Evolutionary conservation across 1,140 invertebrate genomes (phyloP).

Genomic region (Apis cerana): DNA sequence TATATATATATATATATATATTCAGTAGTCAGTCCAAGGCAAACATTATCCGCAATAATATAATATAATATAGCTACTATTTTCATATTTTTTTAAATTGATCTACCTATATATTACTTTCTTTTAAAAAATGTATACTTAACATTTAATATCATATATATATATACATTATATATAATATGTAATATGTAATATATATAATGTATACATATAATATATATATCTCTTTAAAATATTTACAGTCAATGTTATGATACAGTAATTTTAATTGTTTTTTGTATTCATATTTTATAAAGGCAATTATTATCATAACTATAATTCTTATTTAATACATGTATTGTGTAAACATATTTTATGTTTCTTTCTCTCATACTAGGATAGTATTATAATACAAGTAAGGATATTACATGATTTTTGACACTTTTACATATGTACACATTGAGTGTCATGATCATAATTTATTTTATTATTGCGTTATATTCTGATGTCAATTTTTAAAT

Average conservation of each 20-base stretch:
- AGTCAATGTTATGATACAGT: slow-evolving; percentile 79
- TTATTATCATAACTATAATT: slow-evolving; percentile 78
- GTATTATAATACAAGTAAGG: slow-evolving; percentile 62
- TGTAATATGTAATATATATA: slow-evolving; percentile 48
- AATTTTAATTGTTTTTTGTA: slow-evolving; percentile 74
- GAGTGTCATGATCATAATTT: slow-evolving; percentile 51
- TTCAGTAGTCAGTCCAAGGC: slow-evolving; percentile 81
- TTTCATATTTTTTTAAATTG: slow-evolving; percentile 74
- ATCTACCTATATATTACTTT: slow-evolving; percentile 81
- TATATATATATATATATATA: slow-evolving; percentile 62
- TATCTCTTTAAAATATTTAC: slow-evolving; percentile 79
- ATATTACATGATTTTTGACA: slow-evolving; percentile 60
- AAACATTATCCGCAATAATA: slow-evolving; percentile 79
- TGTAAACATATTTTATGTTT: slow-evolving; percentile 70
- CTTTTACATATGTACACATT: slow-evolving; percentile 57
- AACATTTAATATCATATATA: slow-evolving; percentile 78
- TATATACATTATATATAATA: slow-evolving; percentile 40
- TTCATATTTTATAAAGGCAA: slow-evolving; percentile 80
- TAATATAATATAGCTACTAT: slow-evolving; percentile 79
- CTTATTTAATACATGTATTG: slow-evolving; percentile 70
- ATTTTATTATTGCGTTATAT: slow-evolving; percentile 47
- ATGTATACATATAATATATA: slow-evolving; percentile 56
- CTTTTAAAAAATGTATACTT: slow-evolving; percentile 81
- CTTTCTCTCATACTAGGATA: slow-evolving; percentile 54
- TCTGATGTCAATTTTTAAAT: slow-evolving; percentile 34